Conservation (phyloP, 2,113 vertebrate genomes). For the Nycticorax nycticorax region DNA sequence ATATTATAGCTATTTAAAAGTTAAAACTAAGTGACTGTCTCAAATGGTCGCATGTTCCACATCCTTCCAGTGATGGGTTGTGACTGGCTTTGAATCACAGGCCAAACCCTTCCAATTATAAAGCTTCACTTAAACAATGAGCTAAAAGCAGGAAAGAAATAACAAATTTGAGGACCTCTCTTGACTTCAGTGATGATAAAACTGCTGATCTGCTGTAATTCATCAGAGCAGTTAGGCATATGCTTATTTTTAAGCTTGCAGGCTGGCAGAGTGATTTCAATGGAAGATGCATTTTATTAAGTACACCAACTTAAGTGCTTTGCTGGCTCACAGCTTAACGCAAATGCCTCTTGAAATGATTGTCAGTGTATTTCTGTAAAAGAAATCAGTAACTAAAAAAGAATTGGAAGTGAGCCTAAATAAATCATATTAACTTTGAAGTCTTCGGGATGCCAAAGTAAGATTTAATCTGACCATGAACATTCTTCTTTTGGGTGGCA, state of each 20-base stretch:
- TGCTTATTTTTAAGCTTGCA: neutral
- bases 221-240: neutral
- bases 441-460: neutral
- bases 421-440: neutral
- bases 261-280: neutral
- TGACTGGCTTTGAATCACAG: neutral
- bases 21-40: neutral
- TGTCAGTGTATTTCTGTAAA: neutral
- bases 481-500: neutral
- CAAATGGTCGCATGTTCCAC: fast-evolving
- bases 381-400: neutral
- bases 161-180: neutral
- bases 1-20: neutral
- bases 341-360: neutral
- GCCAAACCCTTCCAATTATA: neutral
- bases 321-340: conserved; percentile 25
- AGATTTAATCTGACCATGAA: neutral
- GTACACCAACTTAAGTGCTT: conserved; percentile 15
- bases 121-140: neutral
- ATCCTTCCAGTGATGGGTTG: neutral
- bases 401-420: neutral
- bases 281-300: conserved; percentile 4
- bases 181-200: neutral
- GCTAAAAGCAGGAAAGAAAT: neutral
- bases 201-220: neutral